phyloP scores from a whole-genome alignment of 2,113 vertebrate genomes.

The Mobula birostris region DNA sequence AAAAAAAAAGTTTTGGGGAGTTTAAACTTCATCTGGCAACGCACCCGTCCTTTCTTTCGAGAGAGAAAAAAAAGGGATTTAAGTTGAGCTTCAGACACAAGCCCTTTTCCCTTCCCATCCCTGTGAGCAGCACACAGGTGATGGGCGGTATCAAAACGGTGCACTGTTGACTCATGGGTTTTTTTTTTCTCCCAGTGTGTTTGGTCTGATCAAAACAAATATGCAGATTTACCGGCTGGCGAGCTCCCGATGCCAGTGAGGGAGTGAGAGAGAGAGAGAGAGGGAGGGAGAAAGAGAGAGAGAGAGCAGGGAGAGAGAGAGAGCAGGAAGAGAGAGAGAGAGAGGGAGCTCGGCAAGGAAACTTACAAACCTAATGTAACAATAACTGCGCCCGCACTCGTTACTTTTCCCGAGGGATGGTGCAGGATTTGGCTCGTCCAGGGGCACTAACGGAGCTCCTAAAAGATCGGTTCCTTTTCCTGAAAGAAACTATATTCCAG shows the following conservation, averaged over 20 bases:
- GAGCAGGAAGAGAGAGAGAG: not conserved
- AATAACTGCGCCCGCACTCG: slow-evolving; percentile 43
- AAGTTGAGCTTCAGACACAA: not conserved
- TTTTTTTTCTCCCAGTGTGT: slow-evolving; percentile 51
- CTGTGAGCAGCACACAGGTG: slow-evolving; percentile 55
- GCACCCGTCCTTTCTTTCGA: not conserved
- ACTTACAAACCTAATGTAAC: slow-evolving; percentile 44
- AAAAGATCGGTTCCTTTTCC: slow-evolving; percentile 62
- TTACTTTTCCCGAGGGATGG: slow-evolving; percentile 78
- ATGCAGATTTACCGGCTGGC: slow-evolving; percentile 63
- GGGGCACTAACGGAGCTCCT: slow-evolving; percentile 83
- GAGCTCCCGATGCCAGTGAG: slow-evolving; percentile 46
- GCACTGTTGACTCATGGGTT: slow-evolving; percentile 58
- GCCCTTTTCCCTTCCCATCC: not conserved
- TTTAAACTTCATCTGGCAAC: no score
- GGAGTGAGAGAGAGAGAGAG: not conserved
- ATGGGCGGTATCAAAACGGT: slow-evolving; percentile 55
- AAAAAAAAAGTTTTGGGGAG: not conserved
- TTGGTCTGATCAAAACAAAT: slow-evolving; percentile 61
- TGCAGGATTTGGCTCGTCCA: slow-evolving; percentile 71
- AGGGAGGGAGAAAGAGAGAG: not conserved
- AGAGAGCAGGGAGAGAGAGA: not conserved
- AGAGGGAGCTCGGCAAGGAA: slow-evolving; percentile 43
- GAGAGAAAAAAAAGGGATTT: not conserved
- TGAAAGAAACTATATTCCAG: slow-evolving; percentile 63